These are phyloP conservation scores for Phasianus colchicus DNA, from an alignment of 2,113 vertebrate species.

Conservation along the genomic window DNA sequence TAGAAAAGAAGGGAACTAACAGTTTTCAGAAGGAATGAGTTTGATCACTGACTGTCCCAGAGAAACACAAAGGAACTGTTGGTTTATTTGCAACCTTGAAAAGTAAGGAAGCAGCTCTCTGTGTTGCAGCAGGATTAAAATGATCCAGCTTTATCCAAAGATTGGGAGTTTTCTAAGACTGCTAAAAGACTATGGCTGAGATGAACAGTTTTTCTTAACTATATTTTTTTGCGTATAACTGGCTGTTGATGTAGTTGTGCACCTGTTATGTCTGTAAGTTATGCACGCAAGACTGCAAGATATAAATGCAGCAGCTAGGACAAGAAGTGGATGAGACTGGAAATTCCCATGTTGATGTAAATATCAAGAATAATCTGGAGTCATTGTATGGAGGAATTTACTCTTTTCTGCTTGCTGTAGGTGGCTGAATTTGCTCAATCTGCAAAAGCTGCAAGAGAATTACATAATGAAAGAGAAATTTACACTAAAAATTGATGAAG, in stretches of 20 bases:
- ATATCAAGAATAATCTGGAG: not conserved
- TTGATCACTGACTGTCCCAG: not conserved
- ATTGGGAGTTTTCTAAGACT: not conserved
- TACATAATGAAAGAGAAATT: not conserved
- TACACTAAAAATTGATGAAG: slow-evolving; percentile 6
- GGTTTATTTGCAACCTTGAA: not conserved
- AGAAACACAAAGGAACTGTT: not conserved
- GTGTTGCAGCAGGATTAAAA: not conserved
- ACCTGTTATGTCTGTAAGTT: not conserved
- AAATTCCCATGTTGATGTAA: not conserved
- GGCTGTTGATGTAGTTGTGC: not conserved
- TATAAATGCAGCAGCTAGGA: not conserved
- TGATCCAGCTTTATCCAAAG: not conserved
- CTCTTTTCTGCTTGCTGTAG: slow-evolving; percentile 17
- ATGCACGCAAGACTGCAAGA: not conserved
- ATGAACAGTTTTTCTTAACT: not conserved
- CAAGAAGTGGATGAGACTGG: not conserved
- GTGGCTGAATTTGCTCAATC: not conserved
- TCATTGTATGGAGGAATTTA: not conserved
- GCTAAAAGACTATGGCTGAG: not conserved
- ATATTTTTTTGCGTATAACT: not conserved
- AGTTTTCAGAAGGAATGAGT: not conserved
- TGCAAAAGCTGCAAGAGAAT: not conserved
- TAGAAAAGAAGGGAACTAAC: not conserved
- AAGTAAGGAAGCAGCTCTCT: not conserved